These are phyloP conservation scores for Odontocerum albicorne DNA, from an alignment of 2,888 invertebrate genomes.

Conservation along the genomic window DNA sequence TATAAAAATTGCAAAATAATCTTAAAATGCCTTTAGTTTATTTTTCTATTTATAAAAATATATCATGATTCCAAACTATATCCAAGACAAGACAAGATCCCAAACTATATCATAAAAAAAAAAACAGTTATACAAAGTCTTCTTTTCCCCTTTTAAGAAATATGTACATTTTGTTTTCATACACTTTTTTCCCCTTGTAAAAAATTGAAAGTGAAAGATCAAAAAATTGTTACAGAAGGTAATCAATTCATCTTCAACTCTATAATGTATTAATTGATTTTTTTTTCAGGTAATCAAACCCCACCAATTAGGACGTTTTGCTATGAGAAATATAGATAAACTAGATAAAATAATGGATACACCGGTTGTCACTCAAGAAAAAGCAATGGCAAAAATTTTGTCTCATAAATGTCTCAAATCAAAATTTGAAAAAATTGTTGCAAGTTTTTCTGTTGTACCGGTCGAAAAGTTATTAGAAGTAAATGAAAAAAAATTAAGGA, in stretches of 20 bases:
- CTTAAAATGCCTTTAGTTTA: too few species aligned
- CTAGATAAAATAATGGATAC: constrained; percentile 30
- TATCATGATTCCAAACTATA: too few species aligned
- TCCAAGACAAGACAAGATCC: too few species aligned
- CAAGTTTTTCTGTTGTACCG: constrained; percentile 27
- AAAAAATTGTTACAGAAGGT: too few species aligned
- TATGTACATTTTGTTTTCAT: too few species aligned
- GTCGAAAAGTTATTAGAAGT: constrained; percentile 25
- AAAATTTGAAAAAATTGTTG: constrained; percentile 19
- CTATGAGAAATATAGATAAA: constrained; percentile 25
- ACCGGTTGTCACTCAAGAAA: constrained; percentile 28
- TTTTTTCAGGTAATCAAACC: constrained; percentile 30
- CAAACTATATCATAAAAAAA: too few species aligned
- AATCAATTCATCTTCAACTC: not conserved
- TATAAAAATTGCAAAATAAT: too few species aligned
- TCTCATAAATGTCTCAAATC: constrained; percentile 26
- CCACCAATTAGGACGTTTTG: constrained; percentile 28
- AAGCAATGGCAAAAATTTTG: constrained; percentile 30
- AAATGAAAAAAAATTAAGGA: constrained; percentile 25
- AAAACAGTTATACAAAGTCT: too few species aligned
- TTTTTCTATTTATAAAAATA: too few species aligned
- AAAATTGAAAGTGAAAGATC: too few species aligned
- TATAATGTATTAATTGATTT: constrained; percentile 3
- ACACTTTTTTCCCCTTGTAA: too few species aligned
- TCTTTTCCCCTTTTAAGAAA: too few species aligned